Evolutionary conservation across 2,888 invertebrate species (phyloP).

Genomic region (Sphaerophoria taeniata): DNA sequence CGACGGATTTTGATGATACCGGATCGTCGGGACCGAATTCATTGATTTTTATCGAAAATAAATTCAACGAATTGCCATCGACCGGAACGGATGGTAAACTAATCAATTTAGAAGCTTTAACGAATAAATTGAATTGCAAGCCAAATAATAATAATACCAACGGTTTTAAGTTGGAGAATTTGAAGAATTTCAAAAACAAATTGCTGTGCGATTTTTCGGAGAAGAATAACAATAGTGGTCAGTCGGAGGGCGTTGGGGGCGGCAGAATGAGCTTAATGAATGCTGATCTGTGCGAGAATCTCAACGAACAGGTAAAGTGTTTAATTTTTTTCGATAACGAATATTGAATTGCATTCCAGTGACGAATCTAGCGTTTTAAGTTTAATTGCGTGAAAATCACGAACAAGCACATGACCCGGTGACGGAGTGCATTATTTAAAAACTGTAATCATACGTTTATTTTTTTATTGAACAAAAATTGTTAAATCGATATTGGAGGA

Average conservation of each 20-base stretch:
- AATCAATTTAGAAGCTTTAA: constrained; percentile 80
- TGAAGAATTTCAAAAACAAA: constrained; percentile 83
- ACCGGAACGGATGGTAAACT: constrained; percentile 76
- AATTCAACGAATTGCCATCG: constrained; percentile 75
- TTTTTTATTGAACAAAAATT: too few species aligned
- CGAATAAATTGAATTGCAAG: constrained; percentile 81
- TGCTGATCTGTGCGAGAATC: constrained; percentile 82
- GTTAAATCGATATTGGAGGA: too few species aligned
- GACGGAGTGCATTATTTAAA: too few species aligned
- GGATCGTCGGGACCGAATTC: constrained; percentile 80
- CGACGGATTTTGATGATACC: constrained; percentile 82
- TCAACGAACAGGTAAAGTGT: constrained; percentile 82
- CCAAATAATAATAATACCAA: constrained; percentile 81
- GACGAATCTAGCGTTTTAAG: too few species aligned
- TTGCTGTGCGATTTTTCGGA: constrained; percentile 81
- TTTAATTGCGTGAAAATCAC: too few species aligned
- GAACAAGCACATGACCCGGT: too few species aligned
- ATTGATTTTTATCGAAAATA: constrained; percentile 81
- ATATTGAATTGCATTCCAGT: too few species aligned
- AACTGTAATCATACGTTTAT: too few species aligned
- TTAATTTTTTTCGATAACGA: neutral
- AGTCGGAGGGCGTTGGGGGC: constrained; percentile 53
- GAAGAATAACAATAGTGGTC: constrained; percentile 58
- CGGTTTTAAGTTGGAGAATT: constrained; percentile 82
- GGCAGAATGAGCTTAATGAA: constrained; percentile 82